phyloP scores from a whole-genome alignment of 2,797 vertebrate genomes.

The Cossypha niveicapilla region DNA sequence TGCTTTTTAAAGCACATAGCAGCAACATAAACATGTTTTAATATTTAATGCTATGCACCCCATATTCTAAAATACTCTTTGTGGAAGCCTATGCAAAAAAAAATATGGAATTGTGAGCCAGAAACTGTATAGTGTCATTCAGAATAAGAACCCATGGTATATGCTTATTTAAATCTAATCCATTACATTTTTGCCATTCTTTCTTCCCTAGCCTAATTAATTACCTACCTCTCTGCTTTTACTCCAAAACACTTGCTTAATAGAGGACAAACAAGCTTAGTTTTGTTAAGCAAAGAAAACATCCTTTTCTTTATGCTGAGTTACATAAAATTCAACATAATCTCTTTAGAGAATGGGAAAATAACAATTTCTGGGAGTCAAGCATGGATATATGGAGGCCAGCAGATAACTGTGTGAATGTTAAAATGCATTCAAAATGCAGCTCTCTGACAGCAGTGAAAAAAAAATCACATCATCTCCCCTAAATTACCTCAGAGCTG shows the following conservation, averaged over 20 bases:
- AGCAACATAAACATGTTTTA: background rate
- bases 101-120: background rate
- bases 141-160: background rate
- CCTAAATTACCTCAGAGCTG: slow-evolving; percentile 52
- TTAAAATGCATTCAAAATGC: slow-evolving; percentile 13
- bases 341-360: background rate
- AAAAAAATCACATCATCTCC: background rate
- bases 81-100: background rate
- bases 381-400: background rate
- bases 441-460: slow-evolving; percentile 16
- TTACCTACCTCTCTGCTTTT: background rate
- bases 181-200: background rate
- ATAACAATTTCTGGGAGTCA: background rate
- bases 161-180: background rate
- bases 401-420: background rate
- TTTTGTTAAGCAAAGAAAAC: background rate
- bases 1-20: background rate
- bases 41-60: background rate
- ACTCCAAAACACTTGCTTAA: background rate
- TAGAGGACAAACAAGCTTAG: background rate
- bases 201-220: background rate
- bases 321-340: background rate
- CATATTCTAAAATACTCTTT: background rate
- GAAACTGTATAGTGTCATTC: background rate
- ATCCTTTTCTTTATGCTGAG: background rate